Percentiles rank a stretch among this genome's conserved stretches.
phyloP scores from a whole-genome alignment of 2,888 invertebrate species.

The Epinotia ramella region DNA sequence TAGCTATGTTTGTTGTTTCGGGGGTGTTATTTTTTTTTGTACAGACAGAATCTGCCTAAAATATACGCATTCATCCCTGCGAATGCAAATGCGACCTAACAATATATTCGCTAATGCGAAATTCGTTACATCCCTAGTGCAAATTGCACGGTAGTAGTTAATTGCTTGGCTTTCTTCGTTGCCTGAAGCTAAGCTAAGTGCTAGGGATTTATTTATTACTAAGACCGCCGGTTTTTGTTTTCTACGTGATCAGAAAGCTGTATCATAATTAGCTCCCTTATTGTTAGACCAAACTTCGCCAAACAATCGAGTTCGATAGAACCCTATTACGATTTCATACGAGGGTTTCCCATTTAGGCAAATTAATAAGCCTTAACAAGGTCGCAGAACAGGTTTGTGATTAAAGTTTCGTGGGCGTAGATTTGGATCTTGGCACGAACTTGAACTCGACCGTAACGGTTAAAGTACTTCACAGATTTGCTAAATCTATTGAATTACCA shows the following conservation, averaged over 20 bases:
- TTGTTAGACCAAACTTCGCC: slow-evolving; percentile 14
- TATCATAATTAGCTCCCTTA: slow-evolving; percentile 18
- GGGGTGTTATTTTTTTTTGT: neutral
- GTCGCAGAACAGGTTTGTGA: slow-evolving; percentile 31
- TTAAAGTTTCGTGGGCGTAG: slow-evolving; percentile 30
- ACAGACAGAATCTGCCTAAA: neutral
- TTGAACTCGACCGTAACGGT: slow-evolving; percentile 38
- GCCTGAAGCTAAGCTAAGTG: slow-evolving; percentile 29
- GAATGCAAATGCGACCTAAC: neutral
- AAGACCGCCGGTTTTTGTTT: slow-evolving; percentile 16
- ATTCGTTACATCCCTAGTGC: slow-evolving; percentile 13
- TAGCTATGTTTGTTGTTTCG: too few relatives aligned
- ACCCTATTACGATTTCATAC: slow-evolving; percentile 15
- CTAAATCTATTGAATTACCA: slow-evolving; percentile 31
- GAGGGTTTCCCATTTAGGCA: slow-evolving; percentile 29
- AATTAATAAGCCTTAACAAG: slow-evolving; percentile 34
- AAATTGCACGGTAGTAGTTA: slow-evolving; percentile 60
- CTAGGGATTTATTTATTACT: slow-evolving; percentile 33
- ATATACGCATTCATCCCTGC: neutral
- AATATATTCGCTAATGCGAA: neutral
- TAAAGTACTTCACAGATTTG: slow-evolving; percentile 24
- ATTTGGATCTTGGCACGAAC: slow-evolving; percentile 36
- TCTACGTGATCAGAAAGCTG: slow-evolving; percentile 30
- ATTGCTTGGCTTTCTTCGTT: slow-evolving; percentile 57
- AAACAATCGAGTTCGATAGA: neutral